Evolutionary conservation across 2,797 vertebrate genomes (phyloP), one percentile per base, ranked within the genome.

Genomic region (Antennarius maculatus): DNA sequence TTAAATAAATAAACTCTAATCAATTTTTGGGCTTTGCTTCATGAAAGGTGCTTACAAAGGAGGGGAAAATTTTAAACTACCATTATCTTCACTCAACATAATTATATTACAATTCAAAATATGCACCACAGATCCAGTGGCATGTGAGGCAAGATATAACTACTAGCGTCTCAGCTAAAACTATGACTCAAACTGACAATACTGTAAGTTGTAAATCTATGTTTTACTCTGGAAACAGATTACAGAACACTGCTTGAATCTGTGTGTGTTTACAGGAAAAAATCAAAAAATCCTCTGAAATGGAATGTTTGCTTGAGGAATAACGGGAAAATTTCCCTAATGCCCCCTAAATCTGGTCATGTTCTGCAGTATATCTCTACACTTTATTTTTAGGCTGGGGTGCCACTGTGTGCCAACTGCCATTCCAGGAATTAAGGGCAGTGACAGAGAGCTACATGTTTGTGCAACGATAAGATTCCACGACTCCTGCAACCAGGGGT

Each of bases 401-500:
- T 86, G 79, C 79, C 86, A 86, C 88, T 88, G 80, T 79, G 82
- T 90, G 89, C 89, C 88, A 89, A 86, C 66, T 69, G 76, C 86
- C 86, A 80, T 91, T 92, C 86, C 81, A 80, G 89, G 88, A 90
- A 88, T 85, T 87, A 7, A 76, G 57, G 31, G 80, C 83, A 76
- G 71, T 61, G 7, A 54, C 80, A 51, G 75, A 86, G 86, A 67
- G 80, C 85, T 49, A 54, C 79, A 82, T 92, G 86, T 90, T 90
- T 92, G 74, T 88, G 50, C 82, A 87, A 79, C 59, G 89, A 92
- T 91, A 87, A 92, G 86, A 88, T 87, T 90, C 89, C 89, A 90
- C 74, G 83, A 77, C 84, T 82, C 72, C 31, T 76, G 58, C 59
- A 14, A 69, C 42, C 70, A 86, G 72, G 82, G 89, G 89, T 89